Conservation (phyloP, 2,113 vertebrate genomes). For the Xenotilapia caudafasciata region DNA sequence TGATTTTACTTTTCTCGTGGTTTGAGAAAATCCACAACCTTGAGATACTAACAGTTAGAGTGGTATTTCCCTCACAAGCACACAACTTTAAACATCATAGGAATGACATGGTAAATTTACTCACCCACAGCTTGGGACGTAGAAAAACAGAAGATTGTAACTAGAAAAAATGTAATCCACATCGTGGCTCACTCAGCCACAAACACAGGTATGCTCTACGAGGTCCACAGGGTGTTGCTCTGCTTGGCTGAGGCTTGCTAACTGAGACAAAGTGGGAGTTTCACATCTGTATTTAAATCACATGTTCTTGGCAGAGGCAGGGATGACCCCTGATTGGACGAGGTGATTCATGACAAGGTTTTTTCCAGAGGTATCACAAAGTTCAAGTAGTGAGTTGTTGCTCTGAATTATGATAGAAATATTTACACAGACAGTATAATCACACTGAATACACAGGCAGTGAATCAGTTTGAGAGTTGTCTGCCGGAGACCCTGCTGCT, state of each 20-base stretch:
- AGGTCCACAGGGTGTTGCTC: fast-evolving
- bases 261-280: neutral
- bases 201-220: neutral
- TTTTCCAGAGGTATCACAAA: neutral
- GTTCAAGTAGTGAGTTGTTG: neutral
- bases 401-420: neutral
- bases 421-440: neutral
- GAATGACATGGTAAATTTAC: neutral
- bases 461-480: neutral
- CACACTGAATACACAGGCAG: fast-evolving
- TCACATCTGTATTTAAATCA: constrained; percentile 11
- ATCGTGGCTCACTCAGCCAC: neutral
- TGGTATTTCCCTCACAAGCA: neutral
- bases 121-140: neutral
- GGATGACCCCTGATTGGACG: neutral
- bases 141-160: neutral
- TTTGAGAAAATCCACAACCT: neutral
- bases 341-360: neutral
- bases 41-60: fast-evolving
- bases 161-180: neutral
- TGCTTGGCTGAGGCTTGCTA: neutral
- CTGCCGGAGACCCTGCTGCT: neutral
- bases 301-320: neutral
- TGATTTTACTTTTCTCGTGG: neutral
- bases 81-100: neutral